These are phyloP conservation scores for Aphidoletes aphidimyza DNA, from an alignment of 2,888 invertebrate species.

Conservation along the genomic window DNA sequence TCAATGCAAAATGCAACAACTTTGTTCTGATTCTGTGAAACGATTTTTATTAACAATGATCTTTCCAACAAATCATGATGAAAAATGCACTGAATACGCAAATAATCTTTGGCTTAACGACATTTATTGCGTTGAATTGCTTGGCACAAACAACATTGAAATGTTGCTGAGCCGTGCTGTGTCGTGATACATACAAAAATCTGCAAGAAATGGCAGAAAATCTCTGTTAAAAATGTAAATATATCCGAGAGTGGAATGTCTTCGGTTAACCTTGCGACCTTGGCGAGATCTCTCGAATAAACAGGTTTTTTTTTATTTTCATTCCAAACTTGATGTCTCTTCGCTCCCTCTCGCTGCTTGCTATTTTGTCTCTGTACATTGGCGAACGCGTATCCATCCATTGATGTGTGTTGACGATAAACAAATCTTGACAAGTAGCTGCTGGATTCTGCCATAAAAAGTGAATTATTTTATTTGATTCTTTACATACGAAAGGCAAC, in stretches of 20 bases:
- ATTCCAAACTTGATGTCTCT: constrained; percentile 41
- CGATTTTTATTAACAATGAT: not conserved
- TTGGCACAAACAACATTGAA: not conserved
- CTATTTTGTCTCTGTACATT: no score
- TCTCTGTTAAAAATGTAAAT: not conserved
- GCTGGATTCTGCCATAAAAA: constrained; percentile 1
- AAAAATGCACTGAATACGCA: constrained; percentile 8
- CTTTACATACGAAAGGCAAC: not conserved
- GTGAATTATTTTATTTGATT: constrained; percentile 19
- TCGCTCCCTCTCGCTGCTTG: no score
- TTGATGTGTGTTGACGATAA: constrained; percentile 1
- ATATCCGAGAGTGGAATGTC: constrained; percentile 52
- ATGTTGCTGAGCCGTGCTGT: not conserved
- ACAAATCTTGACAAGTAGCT: constrained; percentile 42
- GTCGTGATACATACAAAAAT: not conserved
- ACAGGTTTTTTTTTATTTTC: constrained; percentile 50
- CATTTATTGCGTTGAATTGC: not conserved
- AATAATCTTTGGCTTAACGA: not conserved
- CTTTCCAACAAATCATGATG: not conserved
- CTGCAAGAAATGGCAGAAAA: not conserved
- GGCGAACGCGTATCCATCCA: not conserved
- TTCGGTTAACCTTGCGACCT: constrained; percentile 50
- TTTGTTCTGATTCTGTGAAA: not conserved
- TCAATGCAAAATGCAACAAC: no score
- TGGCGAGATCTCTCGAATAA: not conserved